phyloP scores from a whole-genome alignment of 1,140 invertebrate species.

The Magallana gigas region DNA sequence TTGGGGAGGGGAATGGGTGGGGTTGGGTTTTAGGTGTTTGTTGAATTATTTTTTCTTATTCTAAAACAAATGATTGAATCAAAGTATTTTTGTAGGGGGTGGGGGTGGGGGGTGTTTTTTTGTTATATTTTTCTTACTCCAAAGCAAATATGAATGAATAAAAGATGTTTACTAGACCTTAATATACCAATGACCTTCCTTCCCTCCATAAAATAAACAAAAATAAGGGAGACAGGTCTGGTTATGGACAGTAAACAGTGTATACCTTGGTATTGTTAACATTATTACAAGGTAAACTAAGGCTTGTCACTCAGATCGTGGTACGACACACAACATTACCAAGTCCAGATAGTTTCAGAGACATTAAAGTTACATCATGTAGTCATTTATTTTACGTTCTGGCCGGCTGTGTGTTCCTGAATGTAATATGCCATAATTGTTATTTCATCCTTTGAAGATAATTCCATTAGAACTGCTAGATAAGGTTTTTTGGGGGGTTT shows the following conservation, averaged over 20 bases:
- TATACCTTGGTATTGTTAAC: too few species aligned
- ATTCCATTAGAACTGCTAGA: background rate
- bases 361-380: background rate
- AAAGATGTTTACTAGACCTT: slow-evolving; percentile 11
- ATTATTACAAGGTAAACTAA: too few species aligned
- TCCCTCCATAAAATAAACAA: background rate
- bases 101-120: background rate
- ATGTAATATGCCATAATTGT: background rate
- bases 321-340: background rate
- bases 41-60: background rate
- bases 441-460: background rate
- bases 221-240: background rate
- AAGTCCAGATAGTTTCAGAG: background rate
- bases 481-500: too few species aligned
- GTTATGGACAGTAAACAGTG: too few species aligned
- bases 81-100: background rate
- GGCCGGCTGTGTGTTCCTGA: background rate
- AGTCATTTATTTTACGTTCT: too few species aligned
- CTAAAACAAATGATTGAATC: background rate
- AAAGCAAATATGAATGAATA: background rate
- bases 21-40: background rate
- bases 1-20: too few species aligned
- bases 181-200: background rate
- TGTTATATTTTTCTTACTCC: background rate
- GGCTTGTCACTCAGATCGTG: too few species aligned